Percentiles rank a stretch among this genome's conserved stretches.
These are phyloP conservation scores for Laothoe populi DNA, from an alignment of 2,888 invertebrate species.

Conservation along the genomic window DNA sequence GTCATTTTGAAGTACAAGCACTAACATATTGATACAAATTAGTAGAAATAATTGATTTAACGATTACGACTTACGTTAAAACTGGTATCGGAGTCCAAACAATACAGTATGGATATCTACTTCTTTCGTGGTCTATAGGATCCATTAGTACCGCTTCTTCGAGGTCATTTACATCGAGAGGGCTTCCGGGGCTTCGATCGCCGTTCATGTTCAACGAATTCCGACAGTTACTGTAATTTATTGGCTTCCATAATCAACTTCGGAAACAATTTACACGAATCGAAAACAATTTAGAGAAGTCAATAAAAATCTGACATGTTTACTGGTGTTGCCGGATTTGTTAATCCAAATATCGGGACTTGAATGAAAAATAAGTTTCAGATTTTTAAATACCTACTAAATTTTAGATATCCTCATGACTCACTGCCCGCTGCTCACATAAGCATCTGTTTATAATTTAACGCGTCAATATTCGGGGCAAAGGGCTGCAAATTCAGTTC, in stretches of 20 bases:
- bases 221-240: background rate
- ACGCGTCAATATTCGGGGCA: no score
- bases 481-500: no score
- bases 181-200: slow-evolving; percentile 65
- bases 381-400: background rate
- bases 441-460: no score
- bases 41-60: no score
- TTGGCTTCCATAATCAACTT: slow-evolving; percentile 6
- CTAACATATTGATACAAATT: background rate
- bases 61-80: slow-evolving; percentile 87
- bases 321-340: no score
- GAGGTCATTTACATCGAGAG: slow-evolving; percentile 56
- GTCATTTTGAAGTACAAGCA: no score
- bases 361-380: no score
- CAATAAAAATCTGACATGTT: no score
- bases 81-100: slow-evolving; percentile 99
- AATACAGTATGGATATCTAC: slow-evolving; percentile 94
- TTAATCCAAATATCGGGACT: no score
- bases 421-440: no score
- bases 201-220: slow-evolving; percentile 55
- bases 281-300: no score
- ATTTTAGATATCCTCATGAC: no score
- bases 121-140: slow-evolving; percentile 83
- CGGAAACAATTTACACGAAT: background rate
- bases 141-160: slow-evolving; percentile 74